phyloP scores from a whole-genome alignment of 2,888 invertebrate genomes.

The Ophion ellenae region DNA sequence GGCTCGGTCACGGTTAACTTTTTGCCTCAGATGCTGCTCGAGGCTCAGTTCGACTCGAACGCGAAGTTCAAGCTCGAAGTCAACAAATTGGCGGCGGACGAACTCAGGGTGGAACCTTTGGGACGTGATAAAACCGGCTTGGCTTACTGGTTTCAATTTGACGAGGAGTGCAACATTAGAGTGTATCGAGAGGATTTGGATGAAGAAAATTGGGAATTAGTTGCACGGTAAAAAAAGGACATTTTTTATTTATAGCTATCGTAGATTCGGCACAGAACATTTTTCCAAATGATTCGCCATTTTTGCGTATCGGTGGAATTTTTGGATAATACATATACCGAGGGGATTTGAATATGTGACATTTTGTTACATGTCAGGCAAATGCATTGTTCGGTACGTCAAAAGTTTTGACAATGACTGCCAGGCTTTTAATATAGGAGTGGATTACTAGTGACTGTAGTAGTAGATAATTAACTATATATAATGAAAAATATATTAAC shows the following conservation, averaged over 20 bases:
- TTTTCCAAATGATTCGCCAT: neutral
- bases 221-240: constrained; percentile 89
- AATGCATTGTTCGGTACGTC: neutral
- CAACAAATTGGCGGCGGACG: constrained; percentile 90
- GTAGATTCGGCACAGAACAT: neutral
- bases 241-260: neutral
- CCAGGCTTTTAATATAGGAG: neutral
- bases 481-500: neutral
- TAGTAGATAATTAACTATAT: neutral
- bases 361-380: neutral
- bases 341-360: neutral
- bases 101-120: constrained; percentile 94
- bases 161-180: constrained; percentile 94
- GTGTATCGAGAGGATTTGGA: constrained; percentile 98
- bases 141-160: constrained; percentile 97
- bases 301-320: neutral
- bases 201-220: constrained; percentile 97
- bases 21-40: constrained; percentile 90
- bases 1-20: constrained; percentile 8
- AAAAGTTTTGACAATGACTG: neutral
- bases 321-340: neutral
- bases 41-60: constrained; percentile 97
- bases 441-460: neutral
- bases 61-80: constrained; percentile 95
- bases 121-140: constrained; percentile 96